Percentiles rank a stretch among this genome's conserved stretches.
These are phyloP conservation scores for Solenodon paradoxus DNA, from an alignment of 2,113 vertebrate genomes.

Conservation along the genomic window DNA sequence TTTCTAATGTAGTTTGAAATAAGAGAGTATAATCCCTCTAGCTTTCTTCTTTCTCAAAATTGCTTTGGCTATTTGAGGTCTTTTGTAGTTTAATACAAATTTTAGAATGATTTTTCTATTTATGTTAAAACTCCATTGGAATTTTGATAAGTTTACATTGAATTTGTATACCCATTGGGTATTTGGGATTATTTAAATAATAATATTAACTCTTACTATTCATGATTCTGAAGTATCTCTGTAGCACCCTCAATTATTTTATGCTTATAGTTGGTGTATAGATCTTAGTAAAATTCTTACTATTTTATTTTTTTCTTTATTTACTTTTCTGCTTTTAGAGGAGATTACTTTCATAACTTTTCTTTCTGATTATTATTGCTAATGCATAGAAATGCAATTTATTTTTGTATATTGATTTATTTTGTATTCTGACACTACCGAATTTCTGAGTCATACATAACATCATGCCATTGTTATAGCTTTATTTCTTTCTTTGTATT, in stretches of 20 bases:
- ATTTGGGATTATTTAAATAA: not conserved
- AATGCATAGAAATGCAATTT: not conserved
- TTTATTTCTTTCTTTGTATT: not conserved
- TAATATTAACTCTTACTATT: not conserved
- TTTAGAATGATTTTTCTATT: not conserved
- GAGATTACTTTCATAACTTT: not conserved
- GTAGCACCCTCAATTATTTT: too few relatives aligned
- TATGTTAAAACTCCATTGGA: too few relatives aligned
- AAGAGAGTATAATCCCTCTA: not conserved
- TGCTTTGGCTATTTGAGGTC: not conserved
- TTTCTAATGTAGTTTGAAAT: not conserved
- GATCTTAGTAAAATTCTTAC: not conserved
- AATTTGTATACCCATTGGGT: not conserved
- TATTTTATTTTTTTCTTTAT: not conserved
- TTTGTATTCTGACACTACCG: not conserved
- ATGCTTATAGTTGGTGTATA: not conserved
- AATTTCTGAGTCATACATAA: not conserved
- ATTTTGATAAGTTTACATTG: not conserved
- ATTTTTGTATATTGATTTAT: not conserved
- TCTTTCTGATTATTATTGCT: not conserved
- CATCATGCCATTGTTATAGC: not conserved
- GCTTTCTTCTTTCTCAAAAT: not conserved
- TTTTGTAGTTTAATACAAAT: not conserved
- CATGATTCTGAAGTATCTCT: too few relatives aligned
- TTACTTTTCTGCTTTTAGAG: not conserved